Base-by-base conservation (phyloP, 2,888 invertebrate species). In the Fragum fragum region DNA sequence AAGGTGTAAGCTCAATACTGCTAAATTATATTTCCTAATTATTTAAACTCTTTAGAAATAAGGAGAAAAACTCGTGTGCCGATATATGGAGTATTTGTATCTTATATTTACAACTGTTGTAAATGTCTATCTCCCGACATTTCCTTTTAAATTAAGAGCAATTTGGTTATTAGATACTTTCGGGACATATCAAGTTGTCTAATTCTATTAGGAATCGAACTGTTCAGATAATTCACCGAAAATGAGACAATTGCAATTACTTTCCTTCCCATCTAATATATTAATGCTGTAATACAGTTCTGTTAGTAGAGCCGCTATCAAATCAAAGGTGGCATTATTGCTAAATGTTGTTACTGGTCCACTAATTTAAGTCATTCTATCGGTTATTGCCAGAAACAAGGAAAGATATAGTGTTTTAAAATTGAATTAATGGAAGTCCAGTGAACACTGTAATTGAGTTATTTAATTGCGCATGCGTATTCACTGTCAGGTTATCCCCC, bases 241-340 rank as follows among this genome's bases (percentile, higher is more conserved):
- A 89, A 89, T 85, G 88, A 88, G 90, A 90, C 88, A 88, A 88
- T 88, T 86, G 88, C 91, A 89, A 90, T 91, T 90, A 90, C 90
- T 91, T 89, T 90, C 86, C 85, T 83, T 81, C 86, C 77, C 84
- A 85, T 85, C 85, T 87, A 88, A 89, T 90, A 89, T 87, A 90
- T 91, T 90, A 89, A 87, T 70, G 74, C 68, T 81, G 83, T 83
- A 87, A 88, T 87, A 84, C 83, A 80, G 89, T 87, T 87, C 90
- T 88, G 83, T 87, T 88, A 88, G 87, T 82, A 86, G 85, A 78
- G 79, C 79, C 76, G 86, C 90, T 87, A 90, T 87, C 87, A 76
- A 88, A 87, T 88, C 85, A 76, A 85, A 85, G 81, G 87, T 84
- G 90, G 86, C 83, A 90, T 89, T 88, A 90, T 89, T 88, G 90